Evolutionary conservation across 23 tunicate genomes (phyloP), one percentile per base, ranked within the genome.

Genomic region (Halocynthia roretzi): DNA sequence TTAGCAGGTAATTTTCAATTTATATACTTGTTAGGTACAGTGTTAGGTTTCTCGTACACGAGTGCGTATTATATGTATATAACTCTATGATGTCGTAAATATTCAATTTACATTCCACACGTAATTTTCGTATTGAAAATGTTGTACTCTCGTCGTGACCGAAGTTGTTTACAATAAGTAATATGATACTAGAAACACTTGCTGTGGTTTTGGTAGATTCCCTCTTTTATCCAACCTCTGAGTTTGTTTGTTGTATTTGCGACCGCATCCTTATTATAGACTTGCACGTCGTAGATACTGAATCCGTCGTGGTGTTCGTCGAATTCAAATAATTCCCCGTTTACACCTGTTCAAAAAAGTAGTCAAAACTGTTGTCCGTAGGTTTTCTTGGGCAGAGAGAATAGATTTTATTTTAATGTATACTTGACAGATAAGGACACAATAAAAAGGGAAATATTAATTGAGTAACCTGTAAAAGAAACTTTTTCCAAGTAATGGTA

Each of bases 241-340:
- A 74, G 21, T 10, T 54, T 14, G 22, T 54, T 74, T 12, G 49
- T 55, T 8, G 49, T 74, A 5, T 74, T 74, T 0, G 63, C 58
- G 55, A 74, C 78, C 8, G 10, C 23, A 14, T 76, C 18, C 48
- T 76, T 76, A 40, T 12, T 50, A 62, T 68, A 84, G 11, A 49
- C 51, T 15, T 55, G 50, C 51, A 85, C 53, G 56, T 85, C 84
- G 66, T 85, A 85, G 9, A 74, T 66, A 6, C 84, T 80, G 10
- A 80, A 80, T 50, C 90, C 90, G 66, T 85, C 90, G 8, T 80
- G 90, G 75, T 85, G 73, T 49, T 61, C 44, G 76, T 85, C 90
- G 55, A 85, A 85, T 23, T 52, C 44, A 18, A 85, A 55, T 14
- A 23, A 22, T 7, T 52, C 67, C 5, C 84, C 84, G 54, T 69